These are phyloP conservation scores for Hafferia zeledoni DNA, from an alignment of 2,797 vertebrate genomes.

Conservation along the genomic window DNA sequence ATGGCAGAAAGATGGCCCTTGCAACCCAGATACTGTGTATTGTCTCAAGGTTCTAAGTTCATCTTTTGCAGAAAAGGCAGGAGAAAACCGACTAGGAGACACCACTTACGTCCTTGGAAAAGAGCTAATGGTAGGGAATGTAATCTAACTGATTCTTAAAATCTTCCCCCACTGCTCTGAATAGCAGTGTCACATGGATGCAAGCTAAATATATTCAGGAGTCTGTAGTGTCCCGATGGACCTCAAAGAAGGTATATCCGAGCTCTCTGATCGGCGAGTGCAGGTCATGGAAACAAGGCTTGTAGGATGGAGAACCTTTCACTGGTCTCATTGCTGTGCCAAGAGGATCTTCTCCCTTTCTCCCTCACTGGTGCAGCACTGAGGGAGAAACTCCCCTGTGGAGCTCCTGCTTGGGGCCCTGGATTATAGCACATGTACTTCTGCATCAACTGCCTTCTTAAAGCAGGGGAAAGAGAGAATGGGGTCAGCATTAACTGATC, in stretches of 20 bases:
- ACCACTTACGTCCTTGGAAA: neutral
- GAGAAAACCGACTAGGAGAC: neutral
- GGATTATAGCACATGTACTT: neutral
- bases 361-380: neutral
- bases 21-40: neutral
- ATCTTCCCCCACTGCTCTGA: neutral
- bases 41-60: neutral
- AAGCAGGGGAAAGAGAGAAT: neutral
- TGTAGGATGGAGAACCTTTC: neutral
- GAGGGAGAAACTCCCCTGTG: neutral
- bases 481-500: neutral
- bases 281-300: neutral
- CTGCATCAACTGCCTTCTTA: neutral
- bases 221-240: neutral
- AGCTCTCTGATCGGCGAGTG: neutral
- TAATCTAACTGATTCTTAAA: neutral
- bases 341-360: neutral
- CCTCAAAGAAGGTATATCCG: neutral
- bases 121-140: neutral
- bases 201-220: conserved; percentile 33
- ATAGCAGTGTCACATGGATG: neutral
- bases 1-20: neutral
- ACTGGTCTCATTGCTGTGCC: neutral
- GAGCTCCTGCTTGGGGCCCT: neutral
- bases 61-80: neutral